These are phyloP conservation scores for Thelaira solivaga DNA, from an alignment of 2,888 invertebrate species.

Conservation along the genomic window DNA sequence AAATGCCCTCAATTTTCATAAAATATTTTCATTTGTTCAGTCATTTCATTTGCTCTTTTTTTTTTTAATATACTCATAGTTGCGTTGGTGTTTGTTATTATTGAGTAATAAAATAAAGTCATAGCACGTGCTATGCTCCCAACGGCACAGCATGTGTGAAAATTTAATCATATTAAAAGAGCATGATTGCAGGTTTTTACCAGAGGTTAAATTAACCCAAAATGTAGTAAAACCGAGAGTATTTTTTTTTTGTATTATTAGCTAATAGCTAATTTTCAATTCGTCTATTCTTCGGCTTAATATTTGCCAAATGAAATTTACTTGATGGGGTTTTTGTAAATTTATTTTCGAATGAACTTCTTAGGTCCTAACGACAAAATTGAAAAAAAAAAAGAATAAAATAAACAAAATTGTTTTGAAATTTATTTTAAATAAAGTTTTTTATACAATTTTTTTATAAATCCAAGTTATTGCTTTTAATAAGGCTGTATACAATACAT, in stretches of 20 bases:
- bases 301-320: too few relatives aligned
- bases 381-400: too few relatives aligned
- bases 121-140: constrained; percentile 37
- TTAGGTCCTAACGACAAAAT: too few relatives aligned
- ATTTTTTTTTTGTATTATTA: constrained; percentile 6
- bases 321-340: too few relatives aligned
- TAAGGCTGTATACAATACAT: too few relatives aligned
- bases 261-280: too few relatives aligned
- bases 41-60: not conserved
- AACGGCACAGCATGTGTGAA: constrained; percentile 41
- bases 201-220: not conserved
- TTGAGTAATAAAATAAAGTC: constrained; percentile 53
- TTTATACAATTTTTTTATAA: too few relatives aligned
- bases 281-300: too few relatives aligned
- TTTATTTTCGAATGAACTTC: too few relatives aligned
- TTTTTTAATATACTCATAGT: not conserved
- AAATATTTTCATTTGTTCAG: constrained; percentile 10
- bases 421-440: too few relatives aligned
- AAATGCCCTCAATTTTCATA: constrained; percentile 28
- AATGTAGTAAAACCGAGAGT: not conserved
- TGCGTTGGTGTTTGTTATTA: constrained; percentile 24
- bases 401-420: too few relatives aligned
- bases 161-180: constrained; percentile 24
- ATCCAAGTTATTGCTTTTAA: too few relatives aligned
- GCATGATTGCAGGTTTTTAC: not conserved